Evolutionary conservation across 2,113 vertebrate genomes (phyloP).

Genomic region (Setophaga coronata): DNA sequence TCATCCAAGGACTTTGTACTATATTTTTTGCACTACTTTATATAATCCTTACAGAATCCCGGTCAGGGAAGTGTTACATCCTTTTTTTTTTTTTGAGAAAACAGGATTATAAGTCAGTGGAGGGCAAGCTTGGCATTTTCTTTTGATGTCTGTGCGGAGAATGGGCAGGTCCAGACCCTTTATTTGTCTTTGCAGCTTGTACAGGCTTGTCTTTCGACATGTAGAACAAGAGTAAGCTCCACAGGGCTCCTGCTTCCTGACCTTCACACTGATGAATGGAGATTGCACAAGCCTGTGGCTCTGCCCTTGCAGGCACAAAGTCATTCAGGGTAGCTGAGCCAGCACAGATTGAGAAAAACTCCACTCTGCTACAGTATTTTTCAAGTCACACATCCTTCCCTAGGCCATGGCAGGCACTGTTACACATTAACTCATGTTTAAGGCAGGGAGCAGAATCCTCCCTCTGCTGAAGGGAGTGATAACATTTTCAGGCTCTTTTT

Average conservation of each 20-base stretch:
- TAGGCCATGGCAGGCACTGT: background rate
- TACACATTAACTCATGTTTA: background rate
- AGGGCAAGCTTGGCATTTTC: background rate
- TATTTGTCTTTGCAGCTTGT: conserved; percentile 39
- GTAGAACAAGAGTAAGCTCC: conserved; percentile 31
- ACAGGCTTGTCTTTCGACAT: background rate
- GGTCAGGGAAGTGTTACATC: background rate
- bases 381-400: background rate
- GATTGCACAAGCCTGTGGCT: conserved; percentile 22
- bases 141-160: background rate
- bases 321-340: conserved; percentile 39
- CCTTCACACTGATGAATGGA: conserved; percentile 48
- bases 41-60: background rate
- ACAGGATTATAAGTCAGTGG: background rate
- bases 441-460: background rate
- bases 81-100: background rate
- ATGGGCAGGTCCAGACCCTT: background rate
- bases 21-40: background rate
- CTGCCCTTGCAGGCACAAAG: conserved; percentile 34
- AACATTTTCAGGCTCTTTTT: background rate
- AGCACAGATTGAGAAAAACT: conserved; percentile 23
- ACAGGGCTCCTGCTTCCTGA: conserved; percentile 41
- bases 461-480: background rate
- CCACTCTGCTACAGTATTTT: background rate
- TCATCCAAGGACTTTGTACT: background rate